These are phyloP conservation scores for Paramisgurnus dabryanus DNA, from an alignment of 2,113 vertebrate genomes.

Conservation along the genomic window DNA sequence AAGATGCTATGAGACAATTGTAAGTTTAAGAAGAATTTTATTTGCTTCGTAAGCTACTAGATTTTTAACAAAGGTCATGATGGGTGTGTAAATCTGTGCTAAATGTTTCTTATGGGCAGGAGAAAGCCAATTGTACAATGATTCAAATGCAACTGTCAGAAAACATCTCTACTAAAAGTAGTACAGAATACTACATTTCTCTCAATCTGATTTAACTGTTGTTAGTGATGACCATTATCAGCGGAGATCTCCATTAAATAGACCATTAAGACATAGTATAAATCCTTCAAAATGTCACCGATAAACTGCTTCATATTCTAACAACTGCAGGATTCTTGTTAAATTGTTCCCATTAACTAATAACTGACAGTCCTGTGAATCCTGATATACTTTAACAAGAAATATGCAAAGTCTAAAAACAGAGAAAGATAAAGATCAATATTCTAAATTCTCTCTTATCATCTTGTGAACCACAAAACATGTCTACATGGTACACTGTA, in stretches of 20 bases:
- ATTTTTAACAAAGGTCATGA: conserved; percentile 38
- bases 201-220: neutral
- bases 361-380: conserved; percentile 19
- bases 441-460: conserved; percentile 37
- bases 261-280: no score
- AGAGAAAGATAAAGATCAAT: conserved; percentile 25
- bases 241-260: neutral
- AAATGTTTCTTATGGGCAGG: conserved; percentile 25
- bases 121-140: neutral
- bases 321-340: neutral
- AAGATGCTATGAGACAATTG: conserved; percentile 41
- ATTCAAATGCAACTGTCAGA: neutral
- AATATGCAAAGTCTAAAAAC: conserved; percentile 38
- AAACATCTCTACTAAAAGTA: no score
- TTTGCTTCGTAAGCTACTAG: conserved; percentile 39
- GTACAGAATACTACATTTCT: no score
- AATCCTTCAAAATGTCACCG: neutral
- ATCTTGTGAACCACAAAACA: conserved; percentile 35
- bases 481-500: conserved; percentile 35
- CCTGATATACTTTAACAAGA: conserved; percentile 34
- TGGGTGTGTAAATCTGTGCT: conserved; percentile 34
- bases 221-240: neutral
- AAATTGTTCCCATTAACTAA: neutral
- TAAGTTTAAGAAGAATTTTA: conserved; percentile 31
- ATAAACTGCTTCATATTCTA: conserved; percentile 14